Evolutionary conservation across 1,140 invertebrate genomes (phyloP).

Genomic region (Pollicipes pollicipes): DNA sequence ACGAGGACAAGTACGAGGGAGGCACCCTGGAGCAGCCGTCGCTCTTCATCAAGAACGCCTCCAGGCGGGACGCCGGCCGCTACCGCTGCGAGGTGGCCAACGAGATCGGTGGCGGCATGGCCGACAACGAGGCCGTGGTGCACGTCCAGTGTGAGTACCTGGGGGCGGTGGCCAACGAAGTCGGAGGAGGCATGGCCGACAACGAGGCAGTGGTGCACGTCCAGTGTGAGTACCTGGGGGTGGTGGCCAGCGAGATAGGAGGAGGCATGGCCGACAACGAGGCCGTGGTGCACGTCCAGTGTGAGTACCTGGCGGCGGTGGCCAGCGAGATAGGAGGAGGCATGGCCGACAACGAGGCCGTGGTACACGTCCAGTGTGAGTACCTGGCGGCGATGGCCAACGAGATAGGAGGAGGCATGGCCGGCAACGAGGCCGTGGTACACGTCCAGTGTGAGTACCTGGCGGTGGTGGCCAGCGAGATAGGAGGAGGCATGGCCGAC

Average conservation of each 20-base stretch:
- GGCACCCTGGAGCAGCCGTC: conserved; percentile 50
- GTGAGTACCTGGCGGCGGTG: no score
- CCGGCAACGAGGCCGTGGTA: no score
- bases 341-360: conserved; percentile 44
- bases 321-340: conserved; percentile 49
- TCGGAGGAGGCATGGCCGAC: not conserved
- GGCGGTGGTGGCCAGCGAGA: no score
- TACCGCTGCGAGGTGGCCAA: conserved; percentile 59
- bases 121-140: conserved; percentile 10
- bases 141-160: no score
- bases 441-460: no score
- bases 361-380: conserved; percentile 63
- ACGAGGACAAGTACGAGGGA: conserved; percentile 47
- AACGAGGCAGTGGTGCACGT: conserved; percentile 13
- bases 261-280: no score
- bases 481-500: no score
- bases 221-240: no score
- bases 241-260: no score
- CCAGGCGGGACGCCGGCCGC: conserved; percentile 53
- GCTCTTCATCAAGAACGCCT: conserved; percentile 54
- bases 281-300: no score
- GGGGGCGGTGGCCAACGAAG: no score
- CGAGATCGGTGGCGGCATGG: not conserved
- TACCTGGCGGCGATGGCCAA: conserved; percentile 19
- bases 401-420: no score